Evolutionary conservation across 2,888 invertebrate species (phyloP).

Genomic region (Agrochola macilenta): DNA sequence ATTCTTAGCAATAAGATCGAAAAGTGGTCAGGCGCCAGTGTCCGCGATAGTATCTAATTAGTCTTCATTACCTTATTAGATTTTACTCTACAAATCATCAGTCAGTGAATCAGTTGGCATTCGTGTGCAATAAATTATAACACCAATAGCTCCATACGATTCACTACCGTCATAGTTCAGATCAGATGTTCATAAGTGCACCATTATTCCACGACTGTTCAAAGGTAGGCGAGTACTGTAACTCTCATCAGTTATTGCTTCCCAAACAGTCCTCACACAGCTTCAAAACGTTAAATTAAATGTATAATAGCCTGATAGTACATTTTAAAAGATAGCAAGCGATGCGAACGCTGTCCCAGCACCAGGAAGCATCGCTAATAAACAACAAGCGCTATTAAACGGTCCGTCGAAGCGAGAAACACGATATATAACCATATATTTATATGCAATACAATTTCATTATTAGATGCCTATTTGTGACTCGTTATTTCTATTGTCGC

Average conservation of each 20-base stretch:
- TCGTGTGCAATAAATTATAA: neutral
- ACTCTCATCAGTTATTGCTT: neutral
- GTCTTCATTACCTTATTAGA: neutral
- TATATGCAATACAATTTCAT: constrained; percentile 89
- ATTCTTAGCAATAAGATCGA: too few species aligned
- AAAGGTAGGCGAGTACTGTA: neutral
- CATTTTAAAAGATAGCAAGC: constrained; percentile 48
- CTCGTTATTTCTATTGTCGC: constrained; percentile 89
- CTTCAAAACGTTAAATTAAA: constrained; percentile 31
- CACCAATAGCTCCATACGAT: constrained; percentile 1
- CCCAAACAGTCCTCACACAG: constrained; percentile 12
- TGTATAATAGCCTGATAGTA: constrained; percentile 23
- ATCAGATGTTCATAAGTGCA: neutral
- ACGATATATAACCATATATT: constrained; percentile 85
- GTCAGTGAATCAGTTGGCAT: neutral
- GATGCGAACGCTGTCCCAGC: constrained; percentile 42
- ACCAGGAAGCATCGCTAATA: constrained; percentile 83
- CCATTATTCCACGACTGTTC: neutral
- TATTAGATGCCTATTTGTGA: constrained; percentile 89
- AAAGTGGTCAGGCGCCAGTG: too few species aligned
- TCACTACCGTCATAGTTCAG: neutral
- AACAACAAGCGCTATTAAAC: constrained; percentile 84
- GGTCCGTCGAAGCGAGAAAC: constrained; percentile 86
- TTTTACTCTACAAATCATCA: neutral
- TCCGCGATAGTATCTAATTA: neutral